Evolutionary conservation across 2,113 vertebrate genomes (phyloP).

Genomic region (Gulo gulo): DNA sequence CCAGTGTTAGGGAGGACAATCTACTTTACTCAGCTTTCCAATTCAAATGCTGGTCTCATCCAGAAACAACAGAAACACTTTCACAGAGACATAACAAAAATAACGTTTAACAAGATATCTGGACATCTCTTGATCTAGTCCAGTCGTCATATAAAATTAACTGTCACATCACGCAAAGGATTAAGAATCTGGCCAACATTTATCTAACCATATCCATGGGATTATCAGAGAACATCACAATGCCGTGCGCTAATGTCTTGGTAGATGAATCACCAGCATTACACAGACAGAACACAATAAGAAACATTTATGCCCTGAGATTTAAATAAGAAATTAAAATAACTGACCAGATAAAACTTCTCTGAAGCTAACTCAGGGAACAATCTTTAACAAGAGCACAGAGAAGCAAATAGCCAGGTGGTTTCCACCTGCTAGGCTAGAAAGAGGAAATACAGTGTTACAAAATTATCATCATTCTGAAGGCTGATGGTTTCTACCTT

Average conservation of each 20-base stretch:
- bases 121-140: background rate
- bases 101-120: background rate
- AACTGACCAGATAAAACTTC: background rate
- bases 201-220: background rate
- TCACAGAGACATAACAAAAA: background rate
- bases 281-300: background rate
- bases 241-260: background rate
- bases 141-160: background rate
- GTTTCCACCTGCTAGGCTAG: background rate
- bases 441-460: background rate
- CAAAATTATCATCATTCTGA: constrained; percentile 14
- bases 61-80: background rate
- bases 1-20: background rate
- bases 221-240: background rate
- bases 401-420: constrained; percentile 1
- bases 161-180: background rate
- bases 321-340: constrained; percentile 15
- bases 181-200: background rate
- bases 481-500: background rate
- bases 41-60: background rate
- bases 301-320: background rate
- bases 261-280: background rate
- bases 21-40: background rate
- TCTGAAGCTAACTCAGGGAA: background rate
- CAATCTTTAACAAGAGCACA: constrained; percentile 12